Evolutionary conservation across 2,888 invertebrate species (phyloP).

Genomic region (Phrixothrix hirtus): DNA sequence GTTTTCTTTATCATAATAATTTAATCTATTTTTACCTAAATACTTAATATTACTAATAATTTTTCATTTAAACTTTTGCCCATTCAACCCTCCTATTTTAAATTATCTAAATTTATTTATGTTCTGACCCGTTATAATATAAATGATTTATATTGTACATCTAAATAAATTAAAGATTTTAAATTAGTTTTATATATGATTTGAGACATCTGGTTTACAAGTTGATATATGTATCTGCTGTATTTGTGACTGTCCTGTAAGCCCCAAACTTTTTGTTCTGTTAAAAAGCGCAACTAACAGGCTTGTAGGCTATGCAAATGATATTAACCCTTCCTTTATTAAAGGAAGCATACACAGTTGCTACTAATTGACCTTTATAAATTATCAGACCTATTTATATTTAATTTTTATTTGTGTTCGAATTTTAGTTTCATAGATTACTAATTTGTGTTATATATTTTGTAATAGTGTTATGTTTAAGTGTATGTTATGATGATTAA

Average conservation of each 20-base stretch:
- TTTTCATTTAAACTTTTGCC: neutral
- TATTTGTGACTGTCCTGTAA: constrained; percentile 16
- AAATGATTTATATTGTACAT: constrained; percentile 17
- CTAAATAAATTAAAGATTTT: constrained; percentile 26
- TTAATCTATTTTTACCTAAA: constrained; percentile 1
- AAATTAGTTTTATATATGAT: constrained; percentile 34
- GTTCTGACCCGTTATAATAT: neutral
- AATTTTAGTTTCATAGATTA: constrained; percentile 12
- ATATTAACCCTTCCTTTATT: constrained; percentile 30
- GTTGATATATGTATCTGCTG: constrained; percentile 35
- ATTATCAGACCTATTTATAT: constrained; percentile 7
- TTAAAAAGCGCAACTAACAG: constrained; percentile 42
- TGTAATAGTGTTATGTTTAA: constrained; percentile 17
- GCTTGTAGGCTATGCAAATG: constrained; percentile 38
- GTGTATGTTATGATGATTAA: constrained; percentile 34
- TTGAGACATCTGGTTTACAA: constrained; percentile 40
- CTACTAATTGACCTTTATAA: constrained; percentile 27
- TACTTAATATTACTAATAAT: too few species aligned
- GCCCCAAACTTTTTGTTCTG: constrained; percentile 25
- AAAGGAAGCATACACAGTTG: constrained; percentile 34
- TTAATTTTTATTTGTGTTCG: constrained; percentile 15
- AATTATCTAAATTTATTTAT: constrained; percentile 2
- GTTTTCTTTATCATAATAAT: constrained; percentile 1
- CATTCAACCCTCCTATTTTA: too few species aligned
- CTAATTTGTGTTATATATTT: constrained; percentile 9